Evolutionary conservation across 2,113 vertebrate species (phyloP), one percentile per base, ranked within the genome.

Genomic region (Panthera tigris): DNA sequence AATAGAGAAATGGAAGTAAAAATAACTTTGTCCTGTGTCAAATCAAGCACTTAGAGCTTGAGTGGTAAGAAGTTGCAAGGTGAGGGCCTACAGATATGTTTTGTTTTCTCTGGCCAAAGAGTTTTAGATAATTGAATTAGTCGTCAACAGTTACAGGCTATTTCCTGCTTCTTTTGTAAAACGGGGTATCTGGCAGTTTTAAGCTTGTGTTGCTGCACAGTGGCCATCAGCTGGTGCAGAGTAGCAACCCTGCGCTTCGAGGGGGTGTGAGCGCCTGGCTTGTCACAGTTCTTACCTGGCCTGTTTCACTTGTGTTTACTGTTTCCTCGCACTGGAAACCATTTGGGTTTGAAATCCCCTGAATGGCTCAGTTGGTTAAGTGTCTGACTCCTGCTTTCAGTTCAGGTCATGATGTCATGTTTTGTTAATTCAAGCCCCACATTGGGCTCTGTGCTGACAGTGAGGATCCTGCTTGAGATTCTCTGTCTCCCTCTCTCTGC

Each of bases 111-210:
- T 76, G 4, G 25, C 16, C 61, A 16, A 39, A 79, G 19, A 69
- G 36, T 69, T 89, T 83, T 57, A 2, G 18, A 87, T 91, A 89
- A 7, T 87, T 68, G 23, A 87, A 78, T 78, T 76, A 31, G 3
- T 94, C 88, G 10, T 71, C 52, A 65, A 39, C 4, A 48, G 15
- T 33, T 91, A 21, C 36, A 86, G 31, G 7, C 19, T 33, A 27
- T 69, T 79, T 29, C n/a, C 27, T 36, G 29, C 45, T 95, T 83
- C 63, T 85, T 94, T 74, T 52, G 21, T 74, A 78, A n/a, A 80
- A 65, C 3, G 7, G 5, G 69, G 4, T 23, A 41, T 45, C 8
- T 27, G 21, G 18, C 3, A 6, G 5, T 5, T 41, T 74, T 78
- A 31, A 48, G 27, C 36, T 93, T 73, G 14, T 2, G 4, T 94